phyloP scores from a whole-genome alignment of 2,888 invertebrate species.

The Chaetogeoica ovagalla region DNA sequence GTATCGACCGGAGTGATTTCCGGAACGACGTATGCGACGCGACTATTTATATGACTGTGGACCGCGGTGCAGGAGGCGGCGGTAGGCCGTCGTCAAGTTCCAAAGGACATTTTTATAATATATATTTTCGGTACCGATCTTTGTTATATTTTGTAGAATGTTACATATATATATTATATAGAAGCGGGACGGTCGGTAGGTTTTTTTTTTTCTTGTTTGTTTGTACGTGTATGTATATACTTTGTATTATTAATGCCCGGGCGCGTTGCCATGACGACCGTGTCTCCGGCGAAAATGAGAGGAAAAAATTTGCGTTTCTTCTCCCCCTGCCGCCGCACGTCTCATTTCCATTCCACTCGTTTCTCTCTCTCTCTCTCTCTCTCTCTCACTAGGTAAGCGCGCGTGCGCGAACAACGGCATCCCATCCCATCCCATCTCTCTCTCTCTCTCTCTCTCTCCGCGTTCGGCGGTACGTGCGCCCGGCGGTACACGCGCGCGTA shows the following conservation, averaged over 20 bases:
- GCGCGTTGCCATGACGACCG: slow-evolving; percentile 47
- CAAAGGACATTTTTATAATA: slow-evolving; percentile 41
- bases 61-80: background rate
- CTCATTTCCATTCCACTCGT: slow-evolving; percentile 39
- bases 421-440: background rate
- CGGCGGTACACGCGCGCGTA: slow-evolving; percentile 2
- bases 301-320: slow-evolving; percentile 53
- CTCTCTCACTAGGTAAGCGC: too few relatives aligned
- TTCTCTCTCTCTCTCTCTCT: background rate
- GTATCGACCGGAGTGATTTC: too few relatives aligned
- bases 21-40: too few relatives aligned
- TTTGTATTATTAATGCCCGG: slow-evolving; percentile 52
- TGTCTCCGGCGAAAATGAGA: slow-evolving; percentile 51
- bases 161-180: too few relatives aligned
- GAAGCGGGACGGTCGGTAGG: background rate
- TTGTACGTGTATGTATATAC: slow-evolving; percentile 11
- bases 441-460: too few relatives aligned
- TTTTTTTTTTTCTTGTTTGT: slow-evolving; percentile 32
- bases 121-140: slow-evolving; percentile 42
- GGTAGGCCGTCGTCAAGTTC: slow-evolving; percentile 35
- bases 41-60: slow-evolving; percentile 36
- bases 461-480: too few relatives aligned
- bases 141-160: slow-evolving; percentile 25
- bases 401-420: background rate
- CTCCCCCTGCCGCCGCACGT: slow-evolving; percentile 19